A percentile compares a stretch with the other conserved stretches of the same genome.
Evolutionary conservation across 2,113 vertebrate genomes (phyloP).

Genomic region (Ahaetulla prasina): DNA sequence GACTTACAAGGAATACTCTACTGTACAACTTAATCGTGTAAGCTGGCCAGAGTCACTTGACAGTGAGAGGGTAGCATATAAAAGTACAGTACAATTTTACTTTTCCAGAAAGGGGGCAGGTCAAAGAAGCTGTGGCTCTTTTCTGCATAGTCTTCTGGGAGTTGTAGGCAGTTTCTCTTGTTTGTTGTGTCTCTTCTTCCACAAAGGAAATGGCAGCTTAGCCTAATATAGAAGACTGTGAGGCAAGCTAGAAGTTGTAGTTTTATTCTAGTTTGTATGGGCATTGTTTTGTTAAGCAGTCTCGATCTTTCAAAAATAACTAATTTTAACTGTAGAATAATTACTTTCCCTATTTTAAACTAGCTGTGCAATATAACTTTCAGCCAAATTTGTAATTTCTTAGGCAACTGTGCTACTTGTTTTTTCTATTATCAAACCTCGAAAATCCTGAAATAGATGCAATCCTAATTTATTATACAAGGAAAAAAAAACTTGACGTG

Average conservation of each 20-base stretch:
- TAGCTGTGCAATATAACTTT: neutral
- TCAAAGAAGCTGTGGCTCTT: neutral
- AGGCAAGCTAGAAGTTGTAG: neutral
- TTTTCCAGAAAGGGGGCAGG: neutral
- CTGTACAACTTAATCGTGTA: neutral
- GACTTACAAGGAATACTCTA: neutral
- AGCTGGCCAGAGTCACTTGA: neutral
- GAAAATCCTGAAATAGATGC: neutral
- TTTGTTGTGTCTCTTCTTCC: neutral
- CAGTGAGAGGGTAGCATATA: neutral
- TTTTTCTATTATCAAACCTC: neutral
- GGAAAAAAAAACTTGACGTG: neutral
- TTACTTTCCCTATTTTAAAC: neutral
- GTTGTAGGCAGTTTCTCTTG: neutral
- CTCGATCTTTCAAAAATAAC: neutral
- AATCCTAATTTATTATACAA: neutral
- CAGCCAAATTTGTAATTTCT: neutral
- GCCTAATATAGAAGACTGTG: too few species aligned
- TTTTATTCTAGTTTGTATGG: neutral
- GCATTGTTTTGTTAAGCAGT: neutral
- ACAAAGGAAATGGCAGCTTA: neutral
- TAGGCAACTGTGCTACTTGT: neutral
- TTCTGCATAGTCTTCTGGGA: neutral
- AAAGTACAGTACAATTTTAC: neutral
- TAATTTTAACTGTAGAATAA: neutral